Percentiles rank a stretch among this genome's conserved stretches.
These are phyloP conservation scores for Pygoscelis antarcticus DNA, from an alignment of 2,113 vertebrate species.

Conservation along the genomic window DNA sequence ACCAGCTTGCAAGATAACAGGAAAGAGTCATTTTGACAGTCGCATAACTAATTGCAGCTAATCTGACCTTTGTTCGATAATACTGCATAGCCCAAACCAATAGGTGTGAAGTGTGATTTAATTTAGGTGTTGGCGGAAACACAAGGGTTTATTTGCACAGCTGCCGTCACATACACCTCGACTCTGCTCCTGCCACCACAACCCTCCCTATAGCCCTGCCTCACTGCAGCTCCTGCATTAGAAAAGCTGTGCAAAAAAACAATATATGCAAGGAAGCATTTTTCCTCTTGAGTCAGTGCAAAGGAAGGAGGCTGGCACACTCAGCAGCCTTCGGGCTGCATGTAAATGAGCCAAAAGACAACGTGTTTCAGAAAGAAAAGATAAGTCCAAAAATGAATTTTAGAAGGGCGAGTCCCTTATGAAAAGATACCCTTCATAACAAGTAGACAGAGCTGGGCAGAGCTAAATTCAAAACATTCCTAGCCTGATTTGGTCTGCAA, in stretches of 20 bases:
- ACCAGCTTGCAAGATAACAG: neutral
- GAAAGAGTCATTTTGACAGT: neutral
- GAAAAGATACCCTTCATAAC: neutral
- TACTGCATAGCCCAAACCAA: neutral
- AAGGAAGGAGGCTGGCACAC: neutral
- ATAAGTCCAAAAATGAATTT: neutral
- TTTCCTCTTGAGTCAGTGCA: neutral
- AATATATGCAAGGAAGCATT: neutral
- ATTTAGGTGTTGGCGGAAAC: neutral
- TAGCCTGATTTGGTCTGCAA: slow-evolving; percentile 15
- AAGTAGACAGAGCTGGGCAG: neutral
- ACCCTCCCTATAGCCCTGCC: neutral
- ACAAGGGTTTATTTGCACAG: neutral
- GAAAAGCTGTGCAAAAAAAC: neutral
- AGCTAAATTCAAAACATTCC: slow-evolving; percentile 45
- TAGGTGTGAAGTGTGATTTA: neutral
- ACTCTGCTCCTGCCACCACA: neutral
- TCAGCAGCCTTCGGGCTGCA: neutral
- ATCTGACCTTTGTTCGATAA: neutral
- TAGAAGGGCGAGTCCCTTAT: neutral
- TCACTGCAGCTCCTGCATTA: neutral
- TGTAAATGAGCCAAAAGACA: neutral
- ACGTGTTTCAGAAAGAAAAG: neutral
- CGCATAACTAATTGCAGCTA: neutral
- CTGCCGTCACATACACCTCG: neutral